Percentiles rank a stretch among this genome's conserved stretches.
Conservation (phyloP, 2,888 invertebrate species). For the Noctua pronuba region DNA sequence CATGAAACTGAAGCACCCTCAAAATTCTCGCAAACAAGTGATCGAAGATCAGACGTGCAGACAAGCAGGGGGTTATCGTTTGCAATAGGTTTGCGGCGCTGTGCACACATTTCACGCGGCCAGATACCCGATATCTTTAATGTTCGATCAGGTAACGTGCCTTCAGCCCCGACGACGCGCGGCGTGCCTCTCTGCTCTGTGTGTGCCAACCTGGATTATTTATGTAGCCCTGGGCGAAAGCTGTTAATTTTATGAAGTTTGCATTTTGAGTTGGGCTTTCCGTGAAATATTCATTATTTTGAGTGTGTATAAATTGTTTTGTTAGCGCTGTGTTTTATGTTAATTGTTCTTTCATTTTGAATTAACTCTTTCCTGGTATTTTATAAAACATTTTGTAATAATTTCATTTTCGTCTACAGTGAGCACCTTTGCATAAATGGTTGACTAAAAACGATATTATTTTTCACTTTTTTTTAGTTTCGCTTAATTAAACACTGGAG, state of each 20-base stretch:
- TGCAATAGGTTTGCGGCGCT: conserved; percentile 45
- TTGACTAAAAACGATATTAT: too few relatives aligned
- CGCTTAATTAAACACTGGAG: not conserved
- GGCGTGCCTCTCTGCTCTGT: conserved; percentile 18
- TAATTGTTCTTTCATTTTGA: conserved; percentile 14
- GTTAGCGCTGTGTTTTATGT: conserved; percentile 12
- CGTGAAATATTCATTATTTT: conserved; percentile 35
- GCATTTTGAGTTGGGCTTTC: conserved; percentile 45
- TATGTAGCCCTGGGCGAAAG: conserved; percentile 26
- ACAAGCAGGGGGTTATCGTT: conserved; percentile 40
- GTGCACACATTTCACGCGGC: conserved; percentile 44
- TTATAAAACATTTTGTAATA: conserved; percentile 6
- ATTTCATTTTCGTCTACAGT: not conserved
- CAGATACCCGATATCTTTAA: conserved; percentile 54
- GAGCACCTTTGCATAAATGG: too few relatives aligned
- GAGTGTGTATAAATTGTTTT: conserved; percentile 25
- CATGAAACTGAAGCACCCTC: conserved; percentile 35
- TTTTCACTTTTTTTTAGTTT: too few relatives aligned
- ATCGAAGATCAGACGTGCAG: conserved; percentile 40
- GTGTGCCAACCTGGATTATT: conserved; percentile 30
- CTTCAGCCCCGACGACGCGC: conserved; percentile 16
- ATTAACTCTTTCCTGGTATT: conserved; percentile 13
- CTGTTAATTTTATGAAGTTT: conserved; percentile 48
- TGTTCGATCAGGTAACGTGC: conserved; percentile 59
- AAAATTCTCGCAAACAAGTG: conserved; percentile 35